A percentile compares a stretch with the other conserved stretches of the same genome.
Conservation (phyloP, 2,113 vertebrate species). For the Seriola rivoliana region DNA sequence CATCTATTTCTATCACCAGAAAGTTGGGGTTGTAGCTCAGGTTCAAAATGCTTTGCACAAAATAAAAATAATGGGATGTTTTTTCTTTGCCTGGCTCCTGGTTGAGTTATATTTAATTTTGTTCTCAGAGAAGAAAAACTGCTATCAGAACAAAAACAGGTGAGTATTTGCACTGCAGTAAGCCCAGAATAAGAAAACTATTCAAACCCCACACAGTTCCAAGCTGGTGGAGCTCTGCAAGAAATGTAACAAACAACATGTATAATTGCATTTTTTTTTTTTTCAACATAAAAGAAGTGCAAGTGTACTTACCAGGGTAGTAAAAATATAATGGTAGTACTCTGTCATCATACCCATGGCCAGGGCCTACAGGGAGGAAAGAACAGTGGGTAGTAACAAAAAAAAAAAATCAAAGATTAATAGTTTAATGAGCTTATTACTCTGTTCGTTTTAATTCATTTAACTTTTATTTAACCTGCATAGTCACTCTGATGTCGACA, state of each 20-base stretch:
- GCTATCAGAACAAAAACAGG: constrained; percentile 26
- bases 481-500: background rate
- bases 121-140: constrained; percentile 46
- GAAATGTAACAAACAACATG: background rate
- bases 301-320: constrained; percentile 92
- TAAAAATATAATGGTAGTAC: constrained; percentile 99
- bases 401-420: constrained; percentile 42
- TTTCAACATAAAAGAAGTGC: constrained; percentile 20
- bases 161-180: constrained; percentile 26
- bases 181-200: background rate
- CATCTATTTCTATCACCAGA: constrained; percentile 36
- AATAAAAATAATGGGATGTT: constrained; percentile 39
- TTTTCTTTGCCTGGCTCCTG: constrained; percentile 19
- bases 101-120: constrained; percentile 47
- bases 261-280: constrained; percentile 22
- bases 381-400: constrained; percentile 31
- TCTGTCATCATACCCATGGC: constrained; percentile 99
- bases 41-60: constrained; percentile 24
- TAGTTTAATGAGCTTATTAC: constrained; percentile 23
- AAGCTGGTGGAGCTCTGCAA: constrained; percentile 1
- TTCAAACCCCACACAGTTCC: constrained; percentile 11
- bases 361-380: constrained; percentile 89
- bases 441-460: constrained; percentile 14
- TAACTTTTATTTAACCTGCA: constrained; percentile 24
- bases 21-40: constrained; percentile 11